Evolutionary conservation across 2,113 vertebrate species (phyloP).

Genomic region (Lamprologus lemairii): DNA sequence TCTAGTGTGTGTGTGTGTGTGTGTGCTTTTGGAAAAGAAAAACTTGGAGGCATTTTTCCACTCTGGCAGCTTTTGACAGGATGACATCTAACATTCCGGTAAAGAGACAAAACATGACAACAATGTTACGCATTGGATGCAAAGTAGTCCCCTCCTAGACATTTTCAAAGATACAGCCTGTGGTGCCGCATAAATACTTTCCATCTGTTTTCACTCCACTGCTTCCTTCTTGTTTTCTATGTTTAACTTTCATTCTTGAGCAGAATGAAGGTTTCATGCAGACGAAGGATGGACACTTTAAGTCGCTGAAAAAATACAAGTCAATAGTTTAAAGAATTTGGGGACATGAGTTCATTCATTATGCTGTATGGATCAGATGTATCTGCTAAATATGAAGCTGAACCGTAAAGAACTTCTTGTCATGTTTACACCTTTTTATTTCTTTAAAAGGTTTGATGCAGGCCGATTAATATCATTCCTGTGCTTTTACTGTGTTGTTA

Average conservation of each 20-base stretch:
- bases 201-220: neutral
- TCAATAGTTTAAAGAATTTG: neutral
- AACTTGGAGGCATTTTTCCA: neutral
- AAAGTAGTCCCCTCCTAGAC: neutral
- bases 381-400: neutral
- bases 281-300: neutral
- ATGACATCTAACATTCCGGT: neutral
- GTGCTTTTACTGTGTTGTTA: neutral
- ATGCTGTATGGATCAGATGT: neutral
- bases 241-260: neutral
- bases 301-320: neutral
- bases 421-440: neutral
- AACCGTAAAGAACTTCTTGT: neutral
- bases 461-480: neutral
- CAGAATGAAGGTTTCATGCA: neutral
- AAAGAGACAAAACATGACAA: constrained; percentile 25
- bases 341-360: neutral
- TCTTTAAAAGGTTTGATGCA: neutral
- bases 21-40: neutral
- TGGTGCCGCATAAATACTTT: neutral
- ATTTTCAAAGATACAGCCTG: neutral
- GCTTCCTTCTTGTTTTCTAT: neutral
- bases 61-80: neutral
- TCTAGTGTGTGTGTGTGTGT: neutral
- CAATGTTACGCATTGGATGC: constrained; percentile 4